A percentile compares a stretch with the other conserved stretches of the same genome.
Evolutionary conservation across 2,113 vertebrate genomes (phyloP).

Genomic region (Chlorocebus sabaeus): DNA sequence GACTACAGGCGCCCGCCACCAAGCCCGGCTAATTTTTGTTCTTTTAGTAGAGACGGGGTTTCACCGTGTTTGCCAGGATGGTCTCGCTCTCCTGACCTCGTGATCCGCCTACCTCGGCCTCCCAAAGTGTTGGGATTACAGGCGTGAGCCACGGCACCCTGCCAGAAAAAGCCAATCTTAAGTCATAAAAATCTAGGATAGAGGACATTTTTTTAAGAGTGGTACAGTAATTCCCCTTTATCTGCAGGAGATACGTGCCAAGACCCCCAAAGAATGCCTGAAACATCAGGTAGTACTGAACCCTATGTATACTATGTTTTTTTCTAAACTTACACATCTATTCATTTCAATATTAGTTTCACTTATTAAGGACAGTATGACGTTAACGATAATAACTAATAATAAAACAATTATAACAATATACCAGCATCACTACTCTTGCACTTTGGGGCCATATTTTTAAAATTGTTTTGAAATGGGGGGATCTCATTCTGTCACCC

Average conservation of each 20-base stretch:
- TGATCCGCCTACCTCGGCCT: too few relatives aligned
- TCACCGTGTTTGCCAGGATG: too few relatives aligned
- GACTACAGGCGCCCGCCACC: too few relatives aligned
- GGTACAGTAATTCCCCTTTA: background rate
- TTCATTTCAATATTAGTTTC: background rate
- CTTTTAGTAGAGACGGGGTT: too few relatives aligned
- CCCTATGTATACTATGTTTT: background rate
- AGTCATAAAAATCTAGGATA: background rate
- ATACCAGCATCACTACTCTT: background rate
- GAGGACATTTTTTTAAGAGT: background rate
- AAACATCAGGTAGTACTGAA: background rate
- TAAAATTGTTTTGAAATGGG: too few relatives aligned
- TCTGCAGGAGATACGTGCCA: background rate
- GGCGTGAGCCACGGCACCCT: too few relatives aligned
- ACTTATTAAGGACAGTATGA: background rate
- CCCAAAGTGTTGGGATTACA: too few relatives aligned
- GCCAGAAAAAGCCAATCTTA: background rate
- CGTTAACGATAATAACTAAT: background rate
- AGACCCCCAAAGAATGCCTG: background rate
- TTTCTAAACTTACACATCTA: background rate
- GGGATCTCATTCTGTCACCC: too few relatives aligned
- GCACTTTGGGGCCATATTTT: too few relatives aligned
- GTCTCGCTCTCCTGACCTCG: too few relatives aligned
- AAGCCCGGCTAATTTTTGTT: too few relatives aligned
- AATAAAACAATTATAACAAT: background rate